A percentile compares a stretch with the other conserved stretches of the same genome.
Evolutionary conservation across 2,797 vertebrate genomes (phyloP).

Genomic region (Hydrolagus colliei): DNA sequence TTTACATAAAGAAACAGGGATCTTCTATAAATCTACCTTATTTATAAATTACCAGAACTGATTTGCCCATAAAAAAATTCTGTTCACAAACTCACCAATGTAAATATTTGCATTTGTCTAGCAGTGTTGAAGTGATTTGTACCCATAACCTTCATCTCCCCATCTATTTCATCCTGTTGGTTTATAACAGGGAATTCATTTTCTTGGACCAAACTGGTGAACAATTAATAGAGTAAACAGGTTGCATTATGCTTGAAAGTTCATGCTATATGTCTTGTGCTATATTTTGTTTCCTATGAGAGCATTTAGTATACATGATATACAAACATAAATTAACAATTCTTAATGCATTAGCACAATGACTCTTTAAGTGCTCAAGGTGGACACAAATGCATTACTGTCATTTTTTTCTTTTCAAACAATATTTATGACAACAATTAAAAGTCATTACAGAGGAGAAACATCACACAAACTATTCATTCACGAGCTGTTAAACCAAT

Average conservation of each 20-base stretch:
- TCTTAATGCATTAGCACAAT: constrained; percentile 35
- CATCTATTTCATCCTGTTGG: not conserved
- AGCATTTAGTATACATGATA: constrained; percentile 35
- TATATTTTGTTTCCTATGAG: constrained; percentile 32
- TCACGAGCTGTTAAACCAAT: constrained; percentile 3
- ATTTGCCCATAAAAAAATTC: not conserved
- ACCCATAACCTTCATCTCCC: not conserved
- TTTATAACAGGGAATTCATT: constrained; percentile 23
- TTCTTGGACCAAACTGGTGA: not conserved
- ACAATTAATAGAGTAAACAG: constrained; percentile 30
- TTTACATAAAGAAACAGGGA: not conserved
- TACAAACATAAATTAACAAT: constrained; percentile 39
- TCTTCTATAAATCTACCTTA: not conserved
- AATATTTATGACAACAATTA: constrained; percentile 34
- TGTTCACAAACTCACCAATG: not conserved
- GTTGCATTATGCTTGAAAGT: constrained; percentile 32
- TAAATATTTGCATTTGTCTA: constrained; percentile 13
- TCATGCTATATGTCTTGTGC: not conserved
- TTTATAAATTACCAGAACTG: not conserved
- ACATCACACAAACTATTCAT: constrained; percentile 19
- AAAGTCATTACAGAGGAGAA: constrained; percentile 32
- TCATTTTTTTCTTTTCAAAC: constrained; percentile 19
- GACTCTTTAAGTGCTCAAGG: constrained; percentile 31
- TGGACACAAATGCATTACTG: constrained; percentile 35
- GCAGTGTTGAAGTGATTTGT: not conserved